Evolutionary conservation across 2,888 invertebrate genomes (phyloP).

Genomic region (Perithous albicinctus): DNA sequence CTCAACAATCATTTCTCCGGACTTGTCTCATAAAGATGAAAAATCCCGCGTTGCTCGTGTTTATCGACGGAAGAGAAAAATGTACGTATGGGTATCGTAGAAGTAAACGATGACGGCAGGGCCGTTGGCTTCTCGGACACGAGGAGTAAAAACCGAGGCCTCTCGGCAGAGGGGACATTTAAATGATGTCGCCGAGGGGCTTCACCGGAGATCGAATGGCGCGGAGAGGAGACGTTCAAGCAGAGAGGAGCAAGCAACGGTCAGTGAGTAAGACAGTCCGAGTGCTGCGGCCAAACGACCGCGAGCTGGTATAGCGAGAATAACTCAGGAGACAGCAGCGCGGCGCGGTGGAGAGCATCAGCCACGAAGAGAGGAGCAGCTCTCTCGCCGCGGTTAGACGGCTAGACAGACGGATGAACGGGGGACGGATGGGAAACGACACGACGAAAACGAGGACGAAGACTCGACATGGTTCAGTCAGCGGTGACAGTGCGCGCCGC

Average conservation of each 20-base stretch:
- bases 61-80: not conserved
- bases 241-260: slow-evolving; percentile 46
- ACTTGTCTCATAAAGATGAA: not conserved
- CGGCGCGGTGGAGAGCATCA: slow-evolving; percentile 3
- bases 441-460: slow-evolving; percentile 42
- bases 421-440: slow-evolving; percentile 74
- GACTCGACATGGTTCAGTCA: slow-evolving; percentile 78
- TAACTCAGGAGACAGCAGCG: slow-evolving; percentile 77
- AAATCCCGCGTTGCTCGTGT: not conserved
- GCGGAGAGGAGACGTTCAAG: slow-evolving; percentile 62
- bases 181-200: slow-evolving; percentile 81
- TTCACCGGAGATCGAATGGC: slow-evolving; percentile 71
- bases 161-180: slow-evolving; percentile 82
- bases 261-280: slow-evolving; percentile 17
- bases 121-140: slow-evolving; percentile 78
- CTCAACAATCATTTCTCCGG: not conserved
- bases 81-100: slow-evolving; percentile 6
- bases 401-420: slow-evolving; percentile 69
- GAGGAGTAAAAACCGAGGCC: slow-evolving; percentile 82
- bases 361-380: slow-evolving; percentile 40
- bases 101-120: slow-evolving; percentile 57
- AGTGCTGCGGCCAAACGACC: slow-evolving; percentile 63
- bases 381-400: slow-evolving; percentile 58
- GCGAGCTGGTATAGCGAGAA: slow-evolving; percentile 72
- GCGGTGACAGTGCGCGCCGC: slow-evolving; percentile 76